A percentile compares a stretch with the other conserved stretches of the same genome.
Conservation (phyloP, 2,797 vertebrate genomes). For the Diplodus puntazzo region DNA sequence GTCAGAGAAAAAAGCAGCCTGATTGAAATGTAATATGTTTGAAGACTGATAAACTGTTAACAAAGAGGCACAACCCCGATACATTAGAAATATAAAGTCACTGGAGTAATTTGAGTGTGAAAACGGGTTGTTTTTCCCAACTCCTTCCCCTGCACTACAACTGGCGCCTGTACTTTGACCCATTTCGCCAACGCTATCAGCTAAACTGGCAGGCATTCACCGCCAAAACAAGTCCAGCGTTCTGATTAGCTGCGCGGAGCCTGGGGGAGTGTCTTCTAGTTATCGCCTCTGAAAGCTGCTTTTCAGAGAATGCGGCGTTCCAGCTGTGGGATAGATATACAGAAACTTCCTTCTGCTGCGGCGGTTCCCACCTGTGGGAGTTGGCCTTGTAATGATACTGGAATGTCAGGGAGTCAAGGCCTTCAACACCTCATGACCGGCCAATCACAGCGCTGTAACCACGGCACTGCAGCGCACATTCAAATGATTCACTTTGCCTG, state of each 20-base stretch:
- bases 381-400: constrained; percentile 49
- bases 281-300: constrained; percentile 63
- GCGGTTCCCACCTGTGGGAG: constrained; percentile 77
- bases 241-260: constrained; percentile 67
- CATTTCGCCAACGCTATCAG: constrained; percentile 75
- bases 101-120: neutral
- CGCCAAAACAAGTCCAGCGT: constrained; percentile 77
- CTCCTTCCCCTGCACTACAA: constrained; percentile 28
- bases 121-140: constrained; percentile 57
- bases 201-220: constrained; percentile 67
- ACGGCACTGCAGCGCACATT: constrained; percentile 21
- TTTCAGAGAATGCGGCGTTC: constrained; percentile 57
- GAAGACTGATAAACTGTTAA: neutral
- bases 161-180: constrained; percentile 82
- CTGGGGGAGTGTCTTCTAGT: constrained; percentile 54
- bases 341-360: constrained; percentile 62
- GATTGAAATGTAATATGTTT: neutral
- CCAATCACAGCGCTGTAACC: constrained; percentile 26
- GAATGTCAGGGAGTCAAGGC: constrained; percentile 69
- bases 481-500: constrained; percentile 48
- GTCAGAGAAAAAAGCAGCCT: constrained; percentile 10
- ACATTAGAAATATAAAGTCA: neutral
- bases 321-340: constrained; percentile 74
- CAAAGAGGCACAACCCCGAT: neutral
- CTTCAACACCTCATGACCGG: constrained; percentile 31